Percentiles rank a stretch among this genome's conserved stretches.
Evolutionary conservation across 64 coral and sea anemone species (phyloP).

Genomic region (Catalaphyllia jardinei): DNA sequence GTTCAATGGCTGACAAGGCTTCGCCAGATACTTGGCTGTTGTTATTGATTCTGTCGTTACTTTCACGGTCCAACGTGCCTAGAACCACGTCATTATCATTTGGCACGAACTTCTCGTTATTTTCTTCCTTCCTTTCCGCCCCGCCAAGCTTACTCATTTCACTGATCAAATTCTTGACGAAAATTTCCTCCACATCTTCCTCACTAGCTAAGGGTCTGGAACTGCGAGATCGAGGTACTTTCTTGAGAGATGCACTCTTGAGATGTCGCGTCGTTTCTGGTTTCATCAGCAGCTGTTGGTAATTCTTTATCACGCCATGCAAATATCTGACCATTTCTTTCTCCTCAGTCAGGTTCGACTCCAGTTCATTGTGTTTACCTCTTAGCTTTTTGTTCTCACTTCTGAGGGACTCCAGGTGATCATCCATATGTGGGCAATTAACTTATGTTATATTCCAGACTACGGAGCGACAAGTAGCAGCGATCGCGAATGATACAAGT

Average conservation of each 20-base stretch:
- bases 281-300: conserved; percentile 71
- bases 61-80: not conserved
- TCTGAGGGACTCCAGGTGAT: conserved; percentile 32
- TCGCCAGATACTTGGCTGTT: not conserved
- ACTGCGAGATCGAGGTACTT: not conserved
- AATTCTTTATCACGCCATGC: conserved; percentile 89
- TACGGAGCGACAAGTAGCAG: not conserved
- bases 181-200: not conserved
- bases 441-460: conserved; percentile 6
- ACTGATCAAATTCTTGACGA: not conserved
- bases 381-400: conserved; percentile 75
- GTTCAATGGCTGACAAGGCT: not conserved
- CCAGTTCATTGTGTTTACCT: conserved; percentile 63
- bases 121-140: not conserved
- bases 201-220: not conserved
- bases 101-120: not conserved
- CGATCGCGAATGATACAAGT: not conserved
- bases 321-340: conserved; percentile 87
- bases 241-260: not conserved
- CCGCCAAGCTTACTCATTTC: not conserved
- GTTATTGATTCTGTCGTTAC: not conserved
- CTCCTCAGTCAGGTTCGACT: conserved; percentile 67
- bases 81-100: not conserved
- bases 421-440: conserved; percentile 25
- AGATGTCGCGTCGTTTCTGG: conserved; percentile 40